Conservation (phyloP, 1,140 invertebrate genomes). For the Macrotrachela quadricornifera region DNA sequence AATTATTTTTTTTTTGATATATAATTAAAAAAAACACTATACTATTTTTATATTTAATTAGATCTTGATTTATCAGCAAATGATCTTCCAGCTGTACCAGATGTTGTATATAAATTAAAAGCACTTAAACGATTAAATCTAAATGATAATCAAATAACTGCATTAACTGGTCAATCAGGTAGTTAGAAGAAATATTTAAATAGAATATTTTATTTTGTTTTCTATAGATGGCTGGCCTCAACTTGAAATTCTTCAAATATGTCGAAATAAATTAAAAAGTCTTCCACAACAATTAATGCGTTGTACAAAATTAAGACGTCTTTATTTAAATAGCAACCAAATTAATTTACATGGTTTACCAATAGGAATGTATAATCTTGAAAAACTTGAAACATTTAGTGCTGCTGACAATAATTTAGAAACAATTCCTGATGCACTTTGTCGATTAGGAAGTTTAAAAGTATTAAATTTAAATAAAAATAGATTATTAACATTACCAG, state of each 20-base stretch:
- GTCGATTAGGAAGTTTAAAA: constrained; percentile 72
- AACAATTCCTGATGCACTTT: constrained; percentile 94
- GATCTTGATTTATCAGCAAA: constrained; percentile 88
- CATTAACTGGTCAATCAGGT: constrained; percentile 33
- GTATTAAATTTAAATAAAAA: constrained; percentile 80
- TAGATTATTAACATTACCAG: constrained; percentile 77
- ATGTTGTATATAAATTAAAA: constrained; percentile 64
- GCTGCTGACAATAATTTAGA: constrained; percentile 86
- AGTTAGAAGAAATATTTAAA: too few relatives aligned
- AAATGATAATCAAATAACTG: constrained; percentile 70
- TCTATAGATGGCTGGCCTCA: too few relatives aligned
- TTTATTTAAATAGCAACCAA: constrained; percentile 82
- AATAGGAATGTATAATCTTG: constrained; percentile 82
- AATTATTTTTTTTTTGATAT: too few relatives aligned
- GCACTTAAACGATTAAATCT: constrained; percentile 73
- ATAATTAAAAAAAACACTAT: too few relatives aligned
- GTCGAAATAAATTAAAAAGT: too few relatives aligned
- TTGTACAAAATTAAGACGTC: constrained; percentile 24
- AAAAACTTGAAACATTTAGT: constrained; percentile 76
- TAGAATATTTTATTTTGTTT: too few relatives aligned
- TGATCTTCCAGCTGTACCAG: constrained; percentile 69
- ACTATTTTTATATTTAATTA: too few relatives aligned
- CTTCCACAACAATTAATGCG: too few relatives aligned
- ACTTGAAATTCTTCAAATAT: too few relatives aligned
- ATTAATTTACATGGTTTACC: constrained; percentile 94